Percentiles rank a stretch among this genome's conserved stretches.
These are phyloP conservation scores for Lepilemur ruficaudatus DNA, from an alignment of 2,797 vertebrate genomes.

Conservation along the genomic window DNA sequence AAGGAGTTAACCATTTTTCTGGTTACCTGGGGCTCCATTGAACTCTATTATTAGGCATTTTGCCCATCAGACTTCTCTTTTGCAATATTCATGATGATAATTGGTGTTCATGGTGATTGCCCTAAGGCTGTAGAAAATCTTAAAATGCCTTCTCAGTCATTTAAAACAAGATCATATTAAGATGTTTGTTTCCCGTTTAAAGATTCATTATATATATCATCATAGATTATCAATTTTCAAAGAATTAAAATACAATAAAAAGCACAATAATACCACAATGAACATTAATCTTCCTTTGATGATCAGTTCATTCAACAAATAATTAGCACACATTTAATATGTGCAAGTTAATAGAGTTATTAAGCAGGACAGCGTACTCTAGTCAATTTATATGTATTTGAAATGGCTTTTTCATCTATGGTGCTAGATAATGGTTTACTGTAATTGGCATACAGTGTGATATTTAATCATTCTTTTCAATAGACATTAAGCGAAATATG, in stretches of 20 bases:
- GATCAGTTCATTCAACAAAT: slow-evolving; percentile 22
- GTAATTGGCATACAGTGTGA: background rate
- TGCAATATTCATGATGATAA: slow-evolving; percentile 39
- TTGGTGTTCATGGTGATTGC: background rate
- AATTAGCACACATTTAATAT: slow-evolving; percentile 25
- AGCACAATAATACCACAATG: background rate
- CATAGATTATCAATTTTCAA: slow-evolving; percentile 29
- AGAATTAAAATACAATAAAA: slow-evolving; percentile 64
- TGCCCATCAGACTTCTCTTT: background rate
- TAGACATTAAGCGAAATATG: background rate
- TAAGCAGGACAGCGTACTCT: background rate
- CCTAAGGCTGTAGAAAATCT: background rate
- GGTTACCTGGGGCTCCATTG: background rate
- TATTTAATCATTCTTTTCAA: background rate
- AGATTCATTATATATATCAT: slow-evolving; percentile 16
- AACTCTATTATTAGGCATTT: background rate
- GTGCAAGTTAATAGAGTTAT: slow-evolving; percentile 16
- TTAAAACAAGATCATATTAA: slow-evolving; percentile 34
- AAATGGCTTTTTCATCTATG: slow-evolving; percentile 6
- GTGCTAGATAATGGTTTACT: background rate
- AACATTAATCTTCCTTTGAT: slow-evolving; percentile 44
- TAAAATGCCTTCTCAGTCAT: slow-evolving; percentile 8
- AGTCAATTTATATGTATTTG: background rate
- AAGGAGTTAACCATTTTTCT: background rate
- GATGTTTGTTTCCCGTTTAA: slow-evolving; percentile 40